A percentile compares a stretch with the other conserved stretches of the same genome.
These are phyloP conservation scores for Acrocephalus arundinaceus DNA, from an alignment of 2,113 vertebrate genomes.

Conservation along the genomic window DNA sequence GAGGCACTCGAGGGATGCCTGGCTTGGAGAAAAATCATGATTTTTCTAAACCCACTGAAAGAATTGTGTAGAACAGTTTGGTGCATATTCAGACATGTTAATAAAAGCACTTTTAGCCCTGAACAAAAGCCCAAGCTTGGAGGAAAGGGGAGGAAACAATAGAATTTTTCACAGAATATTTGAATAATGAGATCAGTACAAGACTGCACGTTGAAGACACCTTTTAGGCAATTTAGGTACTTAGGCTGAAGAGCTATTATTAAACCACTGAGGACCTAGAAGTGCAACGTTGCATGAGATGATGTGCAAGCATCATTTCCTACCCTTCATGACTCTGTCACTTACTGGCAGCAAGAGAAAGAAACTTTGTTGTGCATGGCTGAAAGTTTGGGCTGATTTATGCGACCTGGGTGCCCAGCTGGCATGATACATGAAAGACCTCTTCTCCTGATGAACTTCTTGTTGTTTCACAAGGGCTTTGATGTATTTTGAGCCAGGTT, in stretches of 20 bases:
- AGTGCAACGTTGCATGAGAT: slow-evolving; percentile 77
- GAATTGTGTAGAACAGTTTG: neutral
- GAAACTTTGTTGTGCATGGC: slow-evolving; percentile 34
- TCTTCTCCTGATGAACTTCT: slow-evolving; percentile 53
- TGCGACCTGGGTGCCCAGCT: neutral
- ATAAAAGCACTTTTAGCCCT: slow-evolving; percentile 1
- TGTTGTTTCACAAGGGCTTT: neutral
- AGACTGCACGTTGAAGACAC: neutral
- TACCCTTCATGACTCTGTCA: slow-evolving; percentile 66
- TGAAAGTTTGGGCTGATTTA: slow-evolving; percentile 59
- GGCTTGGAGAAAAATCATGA: neutral
- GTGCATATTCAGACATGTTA: neutral
- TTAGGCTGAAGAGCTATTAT: slow-evolving; percentile 64
- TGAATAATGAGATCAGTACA: slow-evolving; percentile 44
- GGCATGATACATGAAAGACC: slow-evolving; percentile 49
- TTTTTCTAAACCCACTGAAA: neutral
- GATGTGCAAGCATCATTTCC: slow-evolving; percentile 76
- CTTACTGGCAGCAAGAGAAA: slow-evolving; percentile 19
- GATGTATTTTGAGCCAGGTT: slow-evolving; percentile 42
- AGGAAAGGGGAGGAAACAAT: neutral
- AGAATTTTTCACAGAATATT: slow-evolving; percentile 41
- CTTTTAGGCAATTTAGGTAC: slow-evolving; percentile 37
- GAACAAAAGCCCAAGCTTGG: neutral
- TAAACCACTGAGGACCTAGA: slow-evolving; percentile 76
- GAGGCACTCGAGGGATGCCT: neutral